A percentile compares a stretch with the other conserved stretches of the same genome.
Evolutionary conservation across 2,888 invertebrate species (phyloP).

Genomic region (Temnothorax ravouxi): DNA sequence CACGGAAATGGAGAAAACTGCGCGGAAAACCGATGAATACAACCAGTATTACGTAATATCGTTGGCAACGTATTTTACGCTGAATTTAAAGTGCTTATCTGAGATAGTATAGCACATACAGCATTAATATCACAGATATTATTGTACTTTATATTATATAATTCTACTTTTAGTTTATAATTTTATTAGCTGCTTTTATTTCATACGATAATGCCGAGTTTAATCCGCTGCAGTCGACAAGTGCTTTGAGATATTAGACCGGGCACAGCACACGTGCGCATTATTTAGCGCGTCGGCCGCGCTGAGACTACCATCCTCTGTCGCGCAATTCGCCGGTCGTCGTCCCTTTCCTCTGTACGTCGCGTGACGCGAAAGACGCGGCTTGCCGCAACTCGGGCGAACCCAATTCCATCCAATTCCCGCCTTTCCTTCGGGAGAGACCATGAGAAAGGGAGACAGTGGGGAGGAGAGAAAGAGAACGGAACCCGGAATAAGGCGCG

Average conservation of each 20-base stretch:
- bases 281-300: constrained; percentile 79
- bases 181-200: constrained; percentile 69
- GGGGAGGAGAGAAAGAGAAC: neutral
- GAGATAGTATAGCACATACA: neutral
- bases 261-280: constrained; percentile 78
- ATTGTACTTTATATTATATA: neutral
- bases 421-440: constrained; percentile 10
- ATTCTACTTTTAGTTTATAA: neutral
- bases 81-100: constrained; percentile 22
- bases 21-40: neutral
- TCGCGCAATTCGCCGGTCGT: constrained; percentile 25
- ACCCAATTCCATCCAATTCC: constrained; percentile 52
- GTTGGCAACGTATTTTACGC: constrained; percentile 40
- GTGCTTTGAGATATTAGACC: constrained; percentile 79
- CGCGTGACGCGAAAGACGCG: constrained; percentile 20
- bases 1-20: constrained; percentile 53
- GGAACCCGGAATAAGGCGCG: constrained; percentile 31
- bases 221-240: constrained; percentile 73
- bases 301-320: constrained; percentile 13
- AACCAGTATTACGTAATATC: constrained; percentile 56
- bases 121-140: neutral
- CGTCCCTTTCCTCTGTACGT: constrained; percentile 19
- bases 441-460: neutral
- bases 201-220: constrained; percentile 79
- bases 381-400: constrained; percentile 34